Conservation (phyloP, 2,113 vertebrate species). For the Bothrops jararaca region DNA sequence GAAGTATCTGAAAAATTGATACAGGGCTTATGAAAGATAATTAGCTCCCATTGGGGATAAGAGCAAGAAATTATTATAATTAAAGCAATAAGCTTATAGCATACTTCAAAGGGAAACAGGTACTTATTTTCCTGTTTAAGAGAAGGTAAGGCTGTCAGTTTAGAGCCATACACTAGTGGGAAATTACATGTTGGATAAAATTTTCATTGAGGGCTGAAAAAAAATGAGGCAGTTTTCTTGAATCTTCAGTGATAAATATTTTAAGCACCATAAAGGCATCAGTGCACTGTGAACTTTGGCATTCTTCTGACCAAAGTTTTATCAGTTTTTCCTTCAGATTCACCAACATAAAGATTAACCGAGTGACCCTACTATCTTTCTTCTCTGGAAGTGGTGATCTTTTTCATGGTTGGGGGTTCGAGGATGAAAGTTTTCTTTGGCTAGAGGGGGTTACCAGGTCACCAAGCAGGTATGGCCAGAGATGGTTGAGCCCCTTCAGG, state of each 20-base stretch:
- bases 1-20: conserved; percentile 45
- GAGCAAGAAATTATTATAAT: conserved; percentile 43
- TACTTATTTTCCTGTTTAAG: conserved; percentile 39
- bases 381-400: background rate
- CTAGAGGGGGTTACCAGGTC: background rate
- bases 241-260: conserved; percentile 20
- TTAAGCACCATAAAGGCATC: conserved; percentile 29
- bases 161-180: conserved; percentile 6
- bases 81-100: conserved; percentile 33
- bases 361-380: background rate
- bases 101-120: conserved; percentile 25
- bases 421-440: no score
- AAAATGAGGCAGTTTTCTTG: background rate
- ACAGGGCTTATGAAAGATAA: conserved; percentile 31
- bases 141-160: background rate
- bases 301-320: background rate
- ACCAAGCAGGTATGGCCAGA: background rate
- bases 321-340: background rate
- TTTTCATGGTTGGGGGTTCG: background rate
- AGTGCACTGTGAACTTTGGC: background rate
- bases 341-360: background rate
- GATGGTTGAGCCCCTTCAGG: background rate
- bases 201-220: conserved; percentile 43
- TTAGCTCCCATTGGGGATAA: conserved; percentile 44
- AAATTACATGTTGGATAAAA: conserved; percentile 36